Percentiles rank a stretch among this genome's conserved stretches.
Evolutionary conservation across 2,888 invertebrate genomes (phyloP).

Genomic region (Watsonalla cultraria): DNA sequence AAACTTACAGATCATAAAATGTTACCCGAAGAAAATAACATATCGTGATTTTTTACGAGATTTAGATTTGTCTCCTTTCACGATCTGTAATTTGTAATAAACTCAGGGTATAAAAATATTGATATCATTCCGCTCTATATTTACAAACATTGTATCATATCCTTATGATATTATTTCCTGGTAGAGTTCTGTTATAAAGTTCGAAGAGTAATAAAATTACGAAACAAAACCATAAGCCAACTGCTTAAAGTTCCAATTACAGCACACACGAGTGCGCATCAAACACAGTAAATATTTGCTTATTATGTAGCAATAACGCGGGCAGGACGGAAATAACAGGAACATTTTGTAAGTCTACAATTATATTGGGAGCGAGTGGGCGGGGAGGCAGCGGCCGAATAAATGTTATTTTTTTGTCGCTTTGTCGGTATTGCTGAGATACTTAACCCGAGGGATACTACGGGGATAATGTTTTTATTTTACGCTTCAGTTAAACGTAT

Average conservation of each 20-base stretch:
- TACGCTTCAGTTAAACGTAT: background rate
- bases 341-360: slow-evolving; percentile 5
- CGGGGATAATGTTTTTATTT: background rate
- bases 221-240: background rate
- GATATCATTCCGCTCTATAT: no score
- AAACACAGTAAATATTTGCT: background rate
- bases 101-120: no score
- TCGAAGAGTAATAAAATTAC: background rate
- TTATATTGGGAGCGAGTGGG: slow-evolving; percentile 1
- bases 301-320: background rate
- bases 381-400: slow-evolving; percentile 3
- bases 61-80: no score
- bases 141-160: no score
- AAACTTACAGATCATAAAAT: no score
- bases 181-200: no score
- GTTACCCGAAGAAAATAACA: no score
- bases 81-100: no score
- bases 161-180: no score
- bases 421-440: slow-evolving; percentile 5
- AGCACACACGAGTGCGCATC: background rate
- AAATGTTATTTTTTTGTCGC: slow-evolving; percentile 6
- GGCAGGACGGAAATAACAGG: slow-evolving; percentile 1
- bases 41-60: no score
- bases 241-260: background rate
- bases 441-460: background rate